These are phyloP conservation scores for Pseudomyrmex dendroicus DNA, from an alignment of 1,140 invertebrate species.

Conservation along the genomic window DNA sequence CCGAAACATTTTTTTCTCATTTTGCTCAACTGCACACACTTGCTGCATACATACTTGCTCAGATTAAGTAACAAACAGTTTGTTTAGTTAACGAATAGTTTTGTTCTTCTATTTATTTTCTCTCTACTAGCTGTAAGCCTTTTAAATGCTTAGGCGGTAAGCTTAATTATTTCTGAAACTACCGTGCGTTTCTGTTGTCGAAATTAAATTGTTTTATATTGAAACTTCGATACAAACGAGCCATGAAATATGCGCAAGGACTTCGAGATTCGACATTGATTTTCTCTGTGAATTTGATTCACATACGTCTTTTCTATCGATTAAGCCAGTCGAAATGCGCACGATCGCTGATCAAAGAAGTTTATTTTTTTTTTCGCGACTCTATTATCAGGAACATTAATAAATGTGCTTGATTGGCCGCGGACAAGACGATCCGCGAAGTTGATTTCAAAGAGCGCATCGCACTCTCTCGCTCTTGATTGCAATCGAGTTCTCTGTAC, in stretches of 20 bases:
- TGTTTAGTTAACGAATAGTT: no score
- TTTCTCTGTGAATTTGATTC: not conserved
- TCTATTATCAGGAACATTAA: conserved; percentile 46
- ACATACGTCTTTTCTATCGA: no score
- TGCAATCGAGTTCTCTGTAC: conserved; percentile 45
- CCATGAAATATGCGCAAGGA: no score
- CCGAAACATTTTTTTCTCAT: no score
- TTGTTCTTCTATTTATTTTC: no score
- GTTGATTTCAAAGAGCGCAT: conserved; percentile 39
- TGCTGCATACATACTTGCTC: no score
- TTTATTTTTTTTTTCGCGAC: conserved; percentile 2
- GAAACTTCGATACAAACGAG: no score
- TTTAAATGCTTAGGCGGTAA: no score
- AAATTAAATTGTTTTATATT: not conserved
- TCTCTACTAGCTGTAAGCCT: no score
- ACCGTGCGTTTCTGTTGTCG: not conserved
- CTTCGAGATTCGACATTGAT: not conserved
- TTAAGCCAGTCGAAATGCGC: not conserved
- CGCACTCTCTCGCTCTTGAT: conserved; percentile 26
- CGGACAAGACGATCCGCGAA: conserved; percentile 35
- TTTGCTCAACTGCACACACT: no score
- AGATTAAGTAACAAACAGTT: no score
- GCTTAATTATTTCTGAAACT: not conserved
- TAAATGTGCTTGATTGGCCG: conserved; percentile 43
- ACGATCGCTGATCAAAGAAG: conserved; percentile 15